Conservation (phyloP, 2,888 invertebrate species). For the Nemapogon koenigi region DNA sequence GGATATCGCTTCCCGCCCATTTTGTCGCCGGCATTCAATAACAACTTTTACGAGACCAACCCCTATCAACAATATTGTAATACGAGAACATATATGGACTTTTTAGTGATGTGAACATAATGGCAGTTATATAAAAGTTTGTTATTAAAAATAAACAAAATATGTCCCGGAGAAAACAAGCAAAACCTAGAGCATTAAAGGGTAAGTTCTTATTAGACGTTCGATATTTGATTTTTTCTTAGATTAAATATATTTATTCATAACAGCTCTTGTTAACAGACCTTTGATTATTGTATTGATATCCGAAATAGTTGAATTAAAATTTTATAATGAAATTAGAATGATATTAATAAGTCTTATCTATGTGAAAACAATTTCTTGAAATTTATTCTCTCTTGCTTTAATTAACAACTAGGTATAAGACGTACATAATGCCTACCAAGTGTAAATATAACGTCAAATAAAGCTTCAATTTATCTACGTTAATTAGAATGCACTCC, state of each 20-base stretch:
- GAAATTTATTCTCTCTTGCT: no score
- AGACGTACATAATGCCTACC: no score
- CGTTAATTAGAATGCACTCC: no score
- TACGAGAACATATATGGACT: slow-evolving; percentile 1
- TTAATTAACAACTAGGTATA: no score
- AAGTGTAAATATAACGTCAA: no score
- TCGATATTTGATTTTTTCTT: neutral
- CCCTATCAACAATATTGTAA: no score
- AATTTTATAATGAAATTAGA: no score
- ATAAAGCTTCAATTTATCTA: no score
- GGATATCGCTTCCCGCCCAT: slow-evolving; percentile 25
- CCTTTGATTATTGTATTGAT: neutral
- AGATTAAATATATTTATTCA: neutral
- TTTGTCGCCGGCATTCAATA: slow-evolving; percentile 12
- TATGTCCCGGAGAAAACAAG: slow-evolving; percentile 75
- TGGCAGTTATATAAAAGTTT: neutral
- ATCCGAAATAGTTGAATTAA: neutral
- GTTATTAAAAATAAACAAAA: slow-evolving; percentile 13
- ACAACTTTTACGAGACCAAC: slow-evolving; percentile 30
- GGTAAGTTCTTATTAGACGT: slow-evolving; percentile 54
- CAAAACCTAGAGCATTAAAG: slow-evolving; percentile 73
- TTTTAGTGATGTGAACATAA: neutral
- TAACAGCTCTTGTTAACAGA: neutral
- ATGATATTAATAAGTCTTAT: no score
- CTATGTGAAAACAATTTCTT: no score